Evolutionary conservation across 2,113 vertebrate species (phyloP).

Genomic region (Aldabrachelys gigantea): DNA sequence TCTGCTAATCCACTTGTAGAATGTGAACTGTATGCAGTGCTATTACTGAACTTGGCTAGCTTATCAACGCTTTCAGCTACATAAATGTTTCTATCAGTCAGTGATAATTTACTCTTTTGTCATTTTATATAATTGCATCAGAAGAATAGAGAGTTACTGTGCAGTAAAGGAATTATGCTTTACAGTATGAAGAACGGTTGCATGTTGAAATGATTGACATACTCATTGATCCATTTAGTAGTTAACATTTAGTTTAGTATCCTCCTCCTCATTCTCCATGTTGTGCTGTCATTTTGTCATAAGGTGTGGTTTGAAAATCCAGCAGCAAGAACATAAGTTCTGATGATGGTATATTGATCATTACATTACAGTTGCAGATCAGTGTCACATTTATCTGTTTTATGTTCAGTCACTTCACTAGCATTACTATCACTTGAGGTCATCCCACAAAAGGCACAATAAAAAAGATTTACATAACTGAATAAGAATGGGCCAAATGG

Average conservation of each 20-base stretch:
- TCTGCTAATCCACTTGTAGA: background rate
- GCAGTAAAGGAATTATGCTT: constrained; percentile 50
- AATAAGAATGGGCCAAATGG: background rate
- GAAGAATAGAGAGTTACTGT: constrained; percentile 17
- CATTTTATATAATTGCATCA: constrained; percentile 26
- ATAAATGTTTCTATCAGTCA: constrained; percentile 15
- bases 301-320: background rate
- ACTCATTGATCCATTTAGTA: constrained; percentile 35
- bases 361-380: background rate
- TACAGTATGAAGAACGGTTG: constrained; percentile 26
- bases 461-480: background rate
- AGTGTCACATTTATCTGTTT: background rate
- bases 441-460: background rate
- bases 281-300: background rate
- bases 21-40: background rate
- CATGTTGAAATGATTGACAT: constrained; percentile 40
- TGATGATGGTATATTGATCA: background rate
- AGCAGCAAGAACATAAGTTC: constrained; percentile 8
- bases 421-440: constrained; percentile 3
- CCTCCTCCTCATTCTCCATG: background rate
- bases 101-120: constrained; percentile 11
- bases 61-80: constrained; percentile 14
- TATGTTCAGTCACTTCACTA: background rate
- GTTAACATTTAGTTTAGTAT: constrained; percentile 57
- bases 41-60: constrained; percentile 18